Percentiles rank a stretch among this genome's conserved stretches.
Evolutionary conservation across 2,113 vertebrate genomes (phyloP).

Genomic region (Pteropus alecto): DNA sequence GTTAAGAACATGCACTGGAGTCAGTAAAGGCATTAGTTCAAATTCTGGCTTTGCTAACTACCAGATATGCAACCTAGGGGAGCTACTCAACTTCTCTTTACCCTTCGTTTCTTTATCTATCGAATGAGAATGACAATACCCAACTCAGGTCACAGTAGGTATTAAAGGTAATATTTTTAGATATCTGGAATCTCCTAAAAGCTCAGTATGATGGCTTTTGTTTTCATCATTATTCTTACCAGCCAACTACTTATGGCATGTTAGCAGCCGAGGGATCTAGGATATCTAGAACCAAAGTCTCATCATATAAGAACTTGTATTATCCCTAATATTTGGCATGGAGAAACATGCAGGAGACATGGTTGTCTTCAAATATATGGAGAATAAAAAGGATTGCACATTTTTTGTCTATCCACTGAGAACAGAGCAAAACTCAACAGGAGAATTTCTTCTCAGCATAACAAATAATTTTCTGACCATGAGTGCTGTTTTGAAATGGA

Average conservation of each 20-base stretch:
- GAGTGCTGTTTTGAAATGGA: neutral
- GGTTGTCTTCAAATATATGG: neutral
- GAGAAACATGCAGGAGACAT: neutral
- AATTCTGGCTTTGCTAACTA: neutral
- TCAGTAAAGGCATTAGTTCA: neutral
- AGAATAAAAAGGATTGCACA: neutral
- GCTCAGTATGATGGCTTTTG: neutral
- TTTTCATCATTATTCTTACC: neutral
- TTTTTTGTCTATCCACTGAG: neutral
- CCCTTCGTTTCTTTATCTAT: neutral
- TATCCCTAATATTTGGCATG: neutral
- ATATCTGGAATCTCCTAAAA: neutral
- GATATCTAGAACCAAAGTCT: neutral
- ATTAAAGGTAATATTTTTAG: neutral
- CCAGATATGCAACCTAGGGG: neutral
- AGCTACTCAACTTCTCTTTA: neutral
- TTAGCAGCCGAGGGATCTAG: neutral
- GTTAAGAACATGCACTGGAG: neutral
- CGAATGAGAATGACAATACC: neutral
- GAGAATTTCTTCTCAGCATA: neutral
- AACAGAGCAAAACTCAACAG: neutral
- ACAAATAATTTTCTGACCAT: neutral
- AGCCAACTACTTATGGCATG: neutral
- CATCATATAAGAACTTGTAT: neutral
- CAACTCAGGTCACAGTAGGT: neutral